These are phyloP conservation scores for Leptopilina clavipes DNA, from an alignment of 1,140 invertebrate genomes.

Conservation along the genomic window DNA sequence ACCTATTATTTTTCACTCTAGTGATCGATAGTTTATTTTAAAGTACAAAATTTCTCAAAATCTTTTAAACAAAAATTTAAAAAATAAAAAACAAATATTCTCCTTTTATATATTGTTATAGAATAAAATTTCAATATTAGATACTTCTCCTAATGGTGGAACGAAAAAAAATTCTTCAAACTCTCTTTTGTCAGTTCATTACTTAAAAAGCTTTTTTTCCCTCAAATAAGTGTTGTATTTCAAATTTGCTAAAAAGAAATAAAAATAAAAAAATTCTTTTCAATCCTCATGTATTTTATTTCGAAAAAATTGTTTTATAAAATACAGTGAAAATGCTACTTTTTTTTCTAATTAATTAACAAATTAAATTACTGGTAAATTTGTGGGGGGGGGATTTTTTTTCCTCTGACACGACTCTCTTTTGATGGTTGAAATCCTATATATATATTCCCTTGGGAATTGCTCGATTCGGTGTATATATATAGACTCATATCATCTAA, in stretches of 20 bases:
- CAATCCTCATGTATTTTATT: no score
- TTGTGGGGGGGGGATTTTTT: constrained; percentile 2
- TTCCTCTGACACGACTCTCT: background rate
- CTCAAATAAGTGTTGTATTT: no score
- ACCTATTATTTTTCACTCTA: background rate
- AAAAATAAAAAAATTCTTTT: no score
- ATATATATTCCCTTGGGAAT: constrained; percentile 14
- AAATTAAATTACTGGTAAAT: background rate
- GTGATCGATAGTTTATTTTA: constrained; percentile 14
- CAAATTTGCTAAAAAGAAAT: no score
- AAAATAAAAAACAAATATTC: background rate
- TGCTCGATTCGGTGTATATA: background rate
- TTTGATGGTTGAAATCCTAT: background rate
- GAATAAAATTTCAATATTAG: background rate
- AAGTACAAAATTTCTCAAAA: background rate
- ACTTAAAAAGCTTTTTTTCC: background rate
- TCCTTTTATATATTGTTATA: background rate
- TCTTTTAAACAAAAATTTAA: background rate
- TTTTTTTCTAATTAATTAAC: background rate
- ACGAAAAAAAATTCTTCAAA: background rate
- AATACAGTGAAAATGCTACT: no score
- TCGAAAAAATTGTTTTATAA: no score
- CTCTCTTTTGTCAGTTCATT: background rate
- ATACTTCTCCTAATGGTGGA: background rate
- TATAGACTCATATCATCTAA: background rate